Percentiles rank a stretch among this genome's conserved stretches.
Conservation (phyloP, 2,888 invertebrate species). For the Apamea crenata region DNA sequence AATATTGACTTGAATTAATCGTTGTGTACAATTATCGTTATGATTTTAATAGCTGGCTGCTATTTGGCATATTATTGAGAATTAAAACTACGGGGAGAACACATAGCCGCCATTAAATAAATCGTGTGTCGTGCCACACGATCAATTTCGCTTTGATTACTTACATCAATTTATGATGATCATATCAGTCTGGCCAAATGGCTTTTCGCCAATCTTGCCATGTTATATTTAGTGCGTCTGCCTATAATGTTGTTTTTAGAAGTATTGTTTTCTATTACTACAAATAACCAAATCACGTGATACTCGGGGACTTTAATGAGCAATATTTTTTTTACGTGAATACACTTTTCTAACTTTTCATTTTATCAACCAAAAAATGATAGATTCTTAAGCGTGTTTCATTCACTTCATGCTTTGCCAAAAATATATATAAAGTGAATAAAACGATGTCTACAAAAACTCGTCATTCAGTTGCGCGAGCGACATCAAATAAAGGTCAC, state of each 20-base stretch:
- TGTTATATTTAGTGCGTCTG: conserved; percentile 7
- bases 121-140: conserved; percentile 31
- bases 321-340: neutral
- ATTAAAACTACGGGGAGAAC: conserved; percentile 36
- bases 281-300: neutral
- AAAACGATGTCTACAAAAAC: conserved; percentile 2
- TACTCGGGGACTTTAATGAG: neutral
- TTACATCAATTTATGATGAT: conserved; percentile 65
- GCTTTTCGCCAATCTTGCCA: conserved; percentile 57
- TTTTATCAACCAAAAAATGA: neutral
- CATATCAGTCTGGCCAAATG: conserved; percentile 61
- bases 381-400: neutral
- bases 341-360: neutral
- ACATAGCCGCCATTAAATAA: conserved; percentile 37
- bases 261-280: neutral
- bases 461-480: neutral
- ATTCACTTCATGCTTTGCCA: neutral
- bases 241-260: conserved; percentile 8
- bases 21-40: conserved; percentile 11
- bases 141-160: conserved; percentile 65
- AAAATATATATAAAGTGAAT: neutral
- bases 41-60: conserved; percentile 7
- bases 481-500: neutral
- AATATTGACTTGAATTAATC: conserved; percentile 25
- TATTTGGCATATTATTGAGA: conserved; percentile 27